These are phyloP conservation scores for Trachythela sp. DNA, from an alignment of 64 coral and sea anemone genomes.

Conservation along the genomic window DNA sequence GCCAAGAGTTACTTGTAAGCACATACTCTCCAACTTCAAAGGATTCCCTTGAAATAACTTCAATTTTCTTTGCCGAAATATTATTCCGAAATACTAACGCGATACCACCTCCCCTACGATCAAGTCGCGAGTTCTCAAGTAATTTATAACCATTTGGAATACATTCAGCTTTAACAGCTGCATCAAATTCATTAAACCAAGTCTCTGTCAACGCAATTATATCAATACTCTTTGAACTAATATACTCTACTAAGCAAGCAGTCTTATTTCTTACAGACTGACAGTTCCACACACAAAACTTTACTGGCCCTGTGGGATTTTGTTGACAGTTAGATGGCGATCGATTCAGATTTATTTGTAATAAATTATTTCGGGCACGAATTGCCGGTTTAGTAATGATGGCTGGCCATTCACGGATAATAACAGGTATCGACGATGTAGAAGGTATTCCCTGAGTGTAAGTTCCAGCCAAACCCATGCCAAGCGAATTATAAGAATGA, in stretches of 20 bases:
- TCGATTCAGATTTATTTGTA: too few species aligned
- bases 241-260: neutral
- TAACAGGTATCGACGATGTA: too few species aligned
- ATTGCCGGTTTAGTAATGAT: too few species aligned
- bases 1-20: neutral
- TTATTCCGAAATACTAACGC: conserved; percentile 24
- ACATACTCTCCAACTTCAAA: neutral
- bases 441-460: too few species aligned
- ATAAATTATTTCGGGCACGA: too few species aligned
- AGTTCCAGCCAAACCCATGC: too few species aligned
- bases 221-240: neutral
- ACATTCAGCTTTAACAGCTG: neutral
- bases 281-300: neutral
- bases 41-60: neutral
- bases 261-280: neutral
- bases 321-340: too few species aligned
- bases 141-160: neutral
- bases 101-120: conserved; percentile 21
- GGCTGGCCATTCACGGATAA: too few species aligned
- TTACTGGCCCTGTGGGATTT: too few species aligned
- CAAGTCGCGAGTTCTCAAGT: neutral
- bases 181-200: neutral
- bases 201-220: neutral
- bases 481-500: too few species aligned
- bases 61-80: neutral